Evolutionary conservation across 2,797 vertebrate species (phyloP), one percentile per base, ranked within the genome.

Genomic region (Lutjanus campechanus): DNA sequence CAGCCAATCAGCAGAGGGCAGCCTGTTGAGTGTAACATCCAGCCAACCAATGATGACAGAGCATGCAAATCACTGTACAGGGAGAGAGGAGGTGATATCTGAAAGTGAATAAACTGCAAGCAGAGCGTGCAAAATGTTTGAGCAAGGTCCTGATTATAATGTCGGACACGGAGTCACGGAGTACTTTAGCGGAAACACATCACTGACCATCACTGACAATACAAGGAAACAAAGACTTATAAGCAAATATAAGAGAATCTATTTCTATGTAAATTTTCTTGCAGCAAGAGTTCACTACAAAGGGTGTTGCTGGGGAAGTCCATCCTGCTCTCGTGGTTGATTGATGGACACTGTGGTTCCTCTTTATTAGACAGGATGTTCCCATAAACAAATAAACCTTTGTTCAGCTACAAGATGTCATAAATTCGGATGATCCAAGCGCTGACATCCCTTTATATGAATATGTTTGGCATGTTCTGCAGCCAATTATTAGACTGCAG

Each of bases 1-100:
- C 75, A 83, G 8, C 96, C 95, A 96, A 95, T 95, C 86, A 66
- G 85, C 79, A 76, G 29, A 55, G 11, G 54, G 90, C 88, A 92
- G 91, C 62, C 79, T 82, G 82, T 86, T 89, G 74, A 90, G 84
- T 58, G 58, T 74, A 69, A 22, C 53, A 65, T 77, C 56, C 58
- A 69, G 72, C 70, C 82, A 85, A 81, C 95, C 95, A 95, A 94
- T 95, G 76, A 73, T 19, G 19, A 54, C 17, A 7, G 49, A 51
- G 65, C 75, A 95, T 95, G 93, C 86, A 95, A 91, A 96, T 91
- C 46, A 60, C 76, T 56, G 62, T 47, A 56, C 6, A 17, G 47
- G 76, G 54, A 71, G 67, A 71, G 46, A 70, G 63, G 67, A 82
- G 78, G 75, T 43, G 59, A 87, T 69, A 46, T 86, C 64, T 84